phyloP scores from a whole-genome alignment of 2,797 vertebrate species.

The Helarctos malayanus region DNA sequence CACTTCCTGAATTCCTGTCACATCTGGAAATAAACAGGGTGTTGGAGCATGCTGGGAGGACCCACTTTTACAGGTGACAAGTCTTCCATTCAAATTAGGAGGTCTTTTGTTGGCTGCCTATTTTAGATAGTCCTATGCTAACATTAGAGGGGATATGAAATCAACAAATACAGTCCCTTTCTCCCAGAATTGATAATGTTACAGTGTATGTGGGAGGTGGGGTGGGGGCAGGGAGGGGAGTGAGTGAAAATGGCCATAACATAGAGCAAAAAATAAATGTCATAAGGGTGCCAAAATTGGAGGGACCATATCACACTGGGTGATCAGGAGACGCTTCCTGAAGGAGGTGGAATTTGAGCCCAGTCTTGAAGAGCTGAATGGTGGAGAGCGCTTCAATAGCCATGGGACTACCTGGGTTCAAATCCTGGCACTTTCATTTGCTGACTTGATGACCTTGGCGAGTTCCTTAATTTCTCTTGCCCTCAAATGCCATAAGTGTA shows the following conservation, averaged over 20 bases:
- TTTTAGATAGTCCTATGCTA: neutral
- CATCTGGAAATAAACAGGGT: constrained; percentile 14
- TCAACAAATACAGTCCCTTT: neutral
- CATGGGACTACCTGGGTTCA: neutral
- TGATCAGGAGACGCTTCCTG: neutral
- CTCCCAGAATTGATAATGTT: neutral
- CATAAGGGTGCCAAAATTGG: neutral
- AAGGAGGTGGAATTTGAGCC: neutral
- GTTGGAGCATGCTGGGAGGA: neutral
- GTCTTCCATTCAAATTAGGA: neutral
- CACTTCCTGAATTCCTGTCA: neutral
- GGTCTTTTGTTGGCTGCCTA: neutral
- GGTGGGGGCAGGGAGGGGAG: fast-evolving
- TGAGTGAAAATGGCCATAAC: neutral
- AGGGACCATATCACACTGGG: neutral
- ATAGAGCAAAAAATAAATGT: neutral
- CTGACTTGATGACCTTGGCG: neutral
- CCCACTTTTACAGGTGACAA: neutral
- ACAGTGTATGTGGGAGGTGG: neutral
- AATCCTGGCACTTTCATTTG: neutral
- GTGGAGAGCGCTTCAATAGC: neutral
- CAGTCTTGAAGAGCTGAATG: neutral
- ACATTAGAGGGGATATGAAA: neutral
- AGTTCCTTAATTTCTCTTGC: neutral
- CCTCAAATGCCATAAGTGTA: neutral